Evolutionary conservation across 2,888 invertebrate genomes (phyloP), one percentile per base, ranked within the genome.

Genomic region (Trypoxylon attenuatum): DNA sequence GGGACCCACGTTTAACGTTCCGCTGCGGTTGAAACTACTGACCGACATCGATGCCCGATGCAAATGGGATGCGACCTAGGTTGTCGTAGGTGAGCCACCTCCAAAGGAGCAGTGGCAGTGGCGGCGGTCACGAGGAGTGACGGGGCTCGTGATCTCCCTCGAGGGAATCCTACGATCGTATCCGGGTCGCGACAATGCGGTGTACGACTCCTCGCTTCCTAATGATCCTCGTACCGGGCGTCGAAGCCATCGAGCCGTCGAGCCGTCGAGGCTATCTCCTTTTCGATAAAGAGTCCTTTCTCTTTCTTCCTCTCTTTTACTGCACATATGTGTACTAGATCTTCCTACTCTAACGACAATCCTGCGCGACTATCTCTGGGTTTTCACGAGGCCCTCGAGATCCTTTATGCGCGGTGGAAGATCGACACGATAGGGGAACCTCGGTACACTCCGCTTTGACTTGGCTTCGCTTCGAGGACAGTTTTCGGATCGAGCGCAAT

Each of bases 181-280:
- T 82, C 83, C 83, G 80, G 81, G 82, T 83, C 80, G 78, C 73
- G 69, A 55, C 70, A 71, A 64, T 67, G 66, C 33, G 33, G 51
- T 53, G 42, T 39, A 52, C 60, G 38, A 33, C 56, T 68, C 60
- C 29, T 52, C 63, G 61, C 54, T 69, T 66, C 60, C 49, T 74
- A 74, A 78, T 73, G 76, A 79, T 77, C 63, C 41, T 71, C 63
- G 71, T 63, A 73, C 69, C 71, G 71, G 76, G 59, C 63, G 51
- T 68, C 58, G 51, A 52, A 64, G 62, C 56, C 58, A 64, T 13
- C 18, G 25, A 29, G 23, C 13, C 53, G 59, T 66, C 33, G 43
- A 22, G 15, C 39, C 23, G 25, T 19, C 65, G 41, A 22, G 46
- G 13, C 21, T 55, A 38, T 53, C 23, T 62, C 21, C 5, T 16